These are phyloP conservation scores for Oedothorax gibbosus DNA, from an alignment of 1,140 invertebrate species.

Conservation along the genomic window DNA sequence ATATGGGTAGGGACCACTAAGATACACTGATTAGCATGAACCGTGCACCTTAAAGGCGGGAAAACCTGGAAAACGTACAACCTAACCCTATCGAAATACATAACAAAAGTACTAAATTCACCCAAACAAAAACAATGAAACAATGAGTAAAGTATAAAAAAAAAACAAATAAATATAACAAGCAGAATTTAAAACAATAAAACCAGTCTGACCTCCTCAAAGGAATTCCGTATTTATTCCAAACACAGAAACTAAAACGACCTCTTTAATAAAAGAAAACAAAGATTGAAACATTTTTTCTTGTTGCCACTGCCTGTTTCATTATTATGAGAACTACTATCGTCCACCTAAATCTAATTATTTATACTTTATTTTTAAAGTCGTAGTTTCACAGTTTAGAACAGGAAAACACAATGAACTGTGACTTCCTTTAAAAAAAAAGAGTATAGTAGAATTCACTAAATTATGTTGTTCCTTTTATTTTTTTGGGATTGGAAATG, in stretches of 20 bases:
- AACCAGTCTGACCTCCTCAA: too few relatives aligned
- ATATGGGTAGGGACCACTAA: too few relatives aligned
- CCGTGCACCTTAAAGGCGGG: too few relatives aligned
- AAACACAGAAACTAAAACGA: slow-evolving; percentile 22
- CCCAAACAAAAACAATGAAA: too few relatives aligned
- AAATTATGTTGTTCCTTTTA: slow-evolving; percentile 13
- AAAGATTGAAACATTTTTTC: background rate
- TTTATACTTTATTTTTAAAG: background rate
- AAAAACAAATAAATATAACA: too few relatives aligned
- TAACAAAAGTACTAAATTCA: too few relatives aligned
- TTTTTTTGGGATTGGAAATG: background rate
- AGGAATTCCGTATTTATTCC: too few relatives aligned
- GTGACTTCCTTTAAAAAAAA: slow-evolving; percentile 10
- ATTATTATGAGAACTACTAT: slow-evolving; percentile 21
- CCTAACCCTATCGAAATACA: too few relatives aligned
- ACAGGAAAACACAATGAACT: slow-evolving; percentile 35
- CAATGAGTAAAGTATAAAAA: too few relatives aligned
- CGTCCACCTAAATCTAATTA: slow-evolving; percentile 11
- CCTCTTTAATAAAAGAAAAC: background rate
- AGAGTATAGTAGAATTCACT: slow-evolving; percentile 2
- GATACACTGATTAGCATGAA: too few relatives aligned
- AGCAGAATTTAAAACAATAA: too few relatives aligned
- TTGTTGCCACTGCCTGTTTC: background rate
- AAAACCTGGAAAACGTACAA: too few relatives aligned
- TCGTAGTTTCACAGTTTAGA: slow-evolving; percentile 15